Evolutionary conservation across 2,113 vertebrate genomes (phyloP).

Genomic region (Notothenia coriiceps): DNA sequence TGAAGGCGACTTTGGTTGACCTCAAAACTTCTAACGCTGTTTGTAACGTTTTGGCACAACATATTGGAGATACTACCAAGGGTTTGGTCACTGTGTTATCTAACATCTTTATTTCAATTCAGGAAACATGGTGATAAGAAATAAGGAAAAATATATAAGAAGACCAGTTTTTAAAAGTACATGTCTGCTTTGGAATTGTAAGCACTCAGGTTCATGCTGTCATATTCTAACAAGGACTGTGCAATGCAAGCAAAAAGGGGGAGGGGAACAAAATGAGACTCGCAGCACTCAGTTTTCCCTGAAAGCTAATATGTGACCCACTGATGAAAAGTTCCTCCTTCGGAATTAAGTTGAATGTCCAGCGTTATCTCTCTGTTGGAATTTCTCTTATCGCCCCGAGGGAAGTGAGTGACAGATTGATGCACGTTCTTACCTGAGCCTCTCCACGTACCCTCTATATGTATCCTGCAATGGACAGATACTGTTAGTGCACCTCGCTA

Average conservation of each 20-base stretch:
- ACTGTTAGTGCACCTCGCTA: constrained; percentile 82
- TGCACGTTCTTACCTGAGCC: constrained; percentile 85
- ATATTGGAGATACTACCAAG: constrained; percentile 28
- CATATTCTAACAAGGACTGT: constrained; percentile 53
- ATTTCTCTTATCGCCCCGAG: constrained; percentile 87
- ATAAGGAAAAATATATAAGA: constrained; percentile 30
- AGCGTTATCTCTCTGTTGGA: constrained; percentile 84
- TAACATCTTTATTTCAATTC: constrained; percentile 59
- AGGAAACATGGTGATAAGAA: constrained; percentile 57
- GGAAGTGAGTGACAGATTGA: constrained; percentile 88
- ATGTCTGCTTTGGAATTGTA: constrained; percentile 68
- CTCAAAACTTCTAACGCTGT: constrained; percentile 55
- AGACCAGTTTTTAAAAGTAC: constrained; percentile 48
- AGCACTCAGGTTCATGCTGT: constrained; percentile 55
- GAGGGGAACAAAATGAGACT: constrained; percentile 15
- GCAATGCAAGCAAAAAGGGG: constrained; percentile 47
- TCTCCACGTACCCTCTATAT: constrained; percentile 81
- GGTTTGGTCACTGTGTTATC: constrained; percentile 66
- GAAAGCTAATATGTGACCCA: constrained; percentile 83
- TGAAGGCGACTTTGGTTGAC: constrained; percentile 52
- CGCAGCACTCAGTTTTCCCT: constrained; percentile 64
- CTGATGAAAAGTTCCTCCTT: constrained; percentile 86
- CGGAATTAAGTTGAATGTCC: constrained; percentile 85
- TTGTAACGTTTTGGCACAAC: constrained; percentile 56
- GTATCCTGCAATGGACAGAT: constrained; percentile 88